phyloP scores from a whole-genome alignment of 2,888 invertebrate species.

The Hydrotaea diabolus region DNA sequence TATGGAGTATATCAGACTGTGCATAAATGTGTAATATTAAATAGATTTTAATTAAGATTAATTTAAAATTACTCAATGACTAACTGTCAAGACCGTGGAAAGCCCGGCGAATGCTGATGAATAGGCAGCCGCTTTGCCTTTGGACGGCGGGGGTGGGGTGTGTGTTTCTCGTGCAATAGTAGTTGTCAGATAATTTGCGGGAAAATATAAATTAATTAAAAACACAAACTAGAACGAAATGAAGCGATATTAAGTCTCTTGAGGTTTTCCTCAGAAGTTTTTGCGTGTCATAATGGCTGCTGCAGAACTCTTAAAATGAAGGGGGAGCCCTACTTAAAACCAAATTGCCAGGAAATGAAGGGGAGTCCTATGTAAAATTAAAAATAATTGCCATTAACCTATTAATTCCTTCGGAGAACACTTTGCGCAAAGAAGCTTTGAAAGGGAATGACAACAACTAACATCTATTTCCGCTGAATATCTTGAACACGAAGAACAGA shows the following conservation, averaged over 20 bases:
- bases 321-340: too few species aligned
- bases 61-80: slow-evolving; percentile 36
- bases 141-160: neutral
- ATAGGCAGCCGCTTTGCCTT: neutral
- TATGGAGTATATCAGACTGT: neutral
- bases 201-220: neutral
- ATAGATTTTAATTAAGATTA: slow-evolving; percentile 48
- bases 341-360: too few species aligned
- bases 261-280: neutral
- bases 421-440: too few species aligned
- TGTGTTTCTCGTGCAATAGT: neutral
- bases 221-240: neutral
- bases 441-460: too few species aligned
- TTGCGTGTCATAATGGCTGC: too few species aligned
- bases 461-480: too few species aligned
- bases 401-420: too few species aligned
- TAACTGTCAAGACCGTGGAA: neutral
- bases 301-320: too few species aligned
- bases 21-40: slow-evolving; percentile 33
- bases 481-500: too few species aligned
- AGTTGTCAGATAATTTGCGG: neutral
- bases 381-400: too few species aligned
- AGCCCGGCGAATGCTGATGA: neutral
- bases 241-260: neutral
- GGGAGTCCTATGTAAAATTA: too few species aligned